Evolutionary conservation across 2,113 vertebrate genomes (phyloP), one percentile per base, ranked within the genome.

Genomic region (Hassar affinis): DNA sequence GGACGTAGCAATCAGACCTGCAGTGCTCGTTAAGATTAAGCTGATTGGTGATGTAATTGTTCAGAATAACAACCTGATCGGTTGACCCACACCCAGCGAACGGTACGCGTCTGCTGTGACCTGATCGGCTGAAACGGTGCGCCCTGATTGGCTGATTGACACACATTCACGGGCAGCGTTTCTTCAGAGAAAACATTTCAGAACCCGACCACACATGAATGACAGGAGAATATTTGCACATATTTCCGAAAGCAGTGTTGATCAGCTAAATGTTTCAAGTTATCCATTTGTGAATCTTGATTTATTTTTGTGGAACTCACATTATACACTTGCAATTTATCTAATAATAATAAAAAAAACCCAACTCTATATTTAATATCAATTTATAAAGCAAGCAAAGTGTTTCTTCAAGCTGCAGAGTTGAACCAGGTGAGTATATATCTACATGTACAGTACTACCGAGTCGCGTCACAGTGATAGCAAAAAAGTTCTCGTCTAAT

Each of bases 401-500:
- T 1, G 10, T 7, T 76, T 22, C 6, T 54, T 22, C 15, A 52
- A 33, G 72, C 47, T 33, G 47, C 33, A 17, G 15, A 25, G 56
- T 49, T 42, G 49, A 76, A 54, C 72, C 6, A 4, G 75, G 35
- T 52, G 30, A 54, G 18, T 56, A 27, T 52, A 59, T 78, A 80
- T 80, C 59, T 66, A 80, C 82, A 83, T 82, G 15, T 86, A 79
- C 74, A 68, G 54, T 68, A 74, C 59, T 85, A 76, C 30, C n/a
- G 62, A 85, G 62, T 88, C 35, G 74, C 79, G 35, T 88, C 85
- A 88, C 85, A 88, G 85, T 87, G 85, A 84, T 78, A 25, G 6
- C 75, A 78, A 51, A 33, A 49, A 47, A 14, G 14, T 15, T 83
- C 69, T 57, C 14, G 33, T 83, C 76, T 62, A 83, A 85, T 83